A percentile compares a stretch with the other conserved stretches of the same genome.
Evolutionary conservation across 2,888 invertebrate genomes (phyloP).

Genomic region (Drepana falcataria): DNA sequence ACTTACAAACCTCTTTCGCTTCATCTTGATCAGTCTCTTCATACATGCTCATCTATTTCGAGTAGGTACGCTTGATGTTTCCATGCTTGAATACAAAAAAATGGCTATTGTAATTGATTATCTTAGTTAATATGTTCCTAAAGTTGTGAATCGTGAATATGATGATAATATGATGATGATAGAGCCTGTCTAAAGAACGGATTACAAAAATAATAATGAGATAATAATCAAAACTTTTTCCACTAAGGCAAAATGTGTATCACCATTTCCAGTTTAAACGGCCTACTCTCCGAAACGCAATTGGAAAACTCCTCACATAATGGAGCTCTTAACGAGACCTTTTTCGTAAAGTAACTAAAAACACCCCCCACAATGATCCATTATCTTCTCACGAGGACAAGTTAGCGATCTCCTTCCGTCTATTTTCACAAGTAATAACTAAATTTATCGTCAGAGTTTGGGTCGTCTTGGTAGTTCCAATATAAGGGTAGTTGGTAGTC

Average conservation of each 20-base stretch:
- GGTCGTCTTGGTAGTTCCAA: slow-evolving; percentile 64
- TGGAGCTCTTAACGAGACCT: slow-evolving; percentile 69
- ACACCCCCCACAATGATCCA: slow-evolving; percentile 74
- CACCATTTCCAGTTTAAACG: slow-evolving; percentile 53
- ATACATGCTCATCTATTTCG: too few relatives aligned
- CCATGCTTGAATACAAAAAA: too few relatives aligned
- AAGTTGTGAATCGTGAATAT: too few relatives aligned
- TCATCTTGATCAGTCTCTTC: too few relatives aligned
- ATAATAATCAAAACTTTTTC: slow-evolving; percentile 49
- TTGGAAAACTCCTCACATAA: slow-evolving; percentile 72
- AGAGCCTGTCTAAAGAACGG: slow-evolving; percentile 16
- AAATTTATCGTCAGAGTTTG: slow-evolving; percentile 77
- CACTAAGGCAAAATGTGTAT: slow-evolving; percentile 45
- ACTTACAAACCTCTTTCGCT: too few relatives aligned
- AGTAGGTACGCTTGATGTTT: too few relatives aligned
- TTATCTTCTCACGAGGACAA: slow-evolving; percentile 76
- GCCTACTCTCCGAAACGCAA: slow-evolving; percentile 52
- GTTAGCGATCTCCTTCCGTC: slow-evolving; percentile 77
- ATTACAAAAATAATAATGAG: slow-evolving; percentile 26
- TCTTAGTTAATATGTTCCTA: too few relatives aligned
- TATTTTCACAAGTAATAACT: slow-evolving; percentile 79
- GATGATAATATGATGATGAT: too few relatives aligned
- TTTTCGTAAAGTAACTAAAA: slow-evolving; percentile 71
- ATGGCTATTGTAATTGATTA: too few relatives aligned
- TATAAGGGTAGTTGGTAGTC: slow-evolving; percentile 62